Conservation (phyloP, 1,140 invertebrate genomes). For the Pachyrhynchus sulphureomaculatus region DNA sequence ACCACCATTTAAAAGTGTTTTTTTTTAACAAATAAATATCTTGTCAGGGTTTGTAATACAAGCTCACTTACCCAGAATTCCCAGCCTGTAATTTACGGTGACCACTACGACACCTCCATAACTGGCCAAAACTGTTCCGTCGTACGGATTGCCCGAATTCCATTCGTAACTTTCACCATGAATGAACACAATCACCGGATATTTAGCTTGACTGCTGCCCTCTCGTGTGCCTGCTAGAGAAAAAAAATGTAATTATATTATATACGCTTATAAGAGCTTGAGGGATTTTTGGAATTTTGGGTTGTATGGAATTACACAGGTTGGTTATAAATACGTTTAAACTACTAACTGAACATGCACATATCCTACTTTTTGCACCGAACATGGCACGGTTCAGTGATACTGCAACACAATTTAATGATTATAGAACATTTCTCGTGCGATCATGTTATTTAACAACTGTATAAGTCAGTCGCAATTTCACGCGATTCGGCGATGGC, state of each 20-base stretch:
- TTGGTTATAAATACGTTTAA: no score
- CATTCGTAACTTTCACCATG: slow-evolving; percentile 96
- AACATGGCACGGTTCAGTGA: no score
- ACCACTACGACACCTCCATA: slow-evolving; percentile 93
- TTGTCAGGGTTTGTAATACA: no score
- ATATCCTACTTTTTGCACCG: no score
- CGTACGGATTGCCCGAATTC: slow-evolving; percentile 95
- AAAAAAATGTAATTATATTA: slow-evolving; percentile 47
- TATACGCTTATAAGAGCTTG: not conserved
- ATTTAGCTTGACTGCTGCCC: slow-evolving; percentile 57
- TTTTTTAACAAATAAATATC: no score
- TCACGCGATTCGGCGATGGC: no score
- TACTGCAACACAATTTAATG: no score
- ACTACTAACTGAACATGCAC: no score
- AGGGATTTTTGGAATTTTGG: not conserved
- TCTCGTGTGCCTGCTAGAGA: slow-evolving; percentile 73
- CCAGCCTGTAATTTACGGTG: slow-evolving; percentile 96
- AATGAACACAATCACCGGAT: slow-evolving; percentile 91
- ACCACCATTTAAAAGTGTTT: no score
- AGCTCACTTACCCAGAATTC: slow-evolving; percentile 82
- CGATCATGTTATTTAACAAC: no score
- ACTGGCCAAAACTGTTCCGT: slow-evolving; percentile 88
- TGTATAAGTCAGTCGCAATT: no score
- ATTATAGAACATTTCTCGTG: no score
- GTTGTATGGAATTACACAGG: not conserved